Conservation (phyloP, 2,113 vertebrate genomes). For the Lophius piscatorius region DNA sequence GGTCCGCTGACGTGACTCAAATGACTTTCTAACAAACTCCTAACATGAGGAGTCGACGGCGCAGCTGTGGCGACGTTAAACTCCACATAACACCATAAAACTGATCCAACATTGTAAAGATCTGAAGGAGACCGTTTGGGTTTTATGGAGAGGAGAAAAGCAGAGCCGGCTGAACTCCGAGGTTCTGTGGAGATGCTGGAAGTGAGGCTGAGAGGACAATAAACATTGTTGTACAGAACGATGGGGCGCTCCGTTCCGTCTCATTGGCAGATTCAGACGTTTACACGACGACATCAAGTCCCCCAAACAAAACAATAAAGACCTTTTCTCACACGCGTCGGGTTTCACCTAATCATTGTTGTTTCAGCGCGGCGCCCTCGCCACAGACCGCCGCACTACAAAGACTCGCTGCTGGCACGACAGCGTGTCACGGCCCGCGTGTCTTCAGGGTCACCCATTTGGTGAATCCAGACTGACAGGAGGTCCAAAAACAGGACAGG, state of each 20-base stretch:
- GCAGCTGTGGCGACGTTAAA: background rate
- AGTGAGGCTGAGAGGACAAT: constrained; percentile 1
- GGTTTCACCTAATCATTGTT: constrained; percentile 51
- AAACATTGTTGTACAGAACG: background rate
- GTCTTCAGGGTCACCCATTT: constrained; percentile 52
- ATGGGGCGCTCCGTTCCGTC: background rate
- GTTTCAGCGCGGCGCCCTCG: constrained; percentile 50
- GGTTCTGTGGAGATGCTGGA: background rate
- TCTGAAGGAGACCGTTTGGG: background rate
- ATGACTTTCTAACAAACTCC: constrained; percentile 36
- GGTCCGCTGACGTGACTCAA: no score
- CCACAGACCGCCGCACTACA: constrained; percentile 28
- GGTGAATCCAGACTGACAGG: constrained; percentile 58
- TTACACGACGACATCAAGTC: background rate
- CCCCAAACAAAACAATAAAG: no score
- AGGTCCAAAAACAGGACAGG: constrained; percentile 65
- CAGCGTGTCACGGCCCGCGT: background rate
- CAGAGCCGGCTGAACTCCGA: background rate
- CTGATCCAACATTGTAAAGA: constrained; percentile 3
- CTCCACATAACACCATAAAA: constrained; percentile 9
- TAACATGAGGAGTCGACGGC: constrained; percentile 9
- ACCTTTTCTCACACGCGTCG: background rate
- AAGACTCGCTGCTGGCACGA: background rate
- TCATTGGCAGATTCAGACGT: background rate
- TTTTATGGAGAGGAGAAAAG: constrained; percentile 24